Percentiles rank a stretch among this genome's conserved stretches.
phyloP scores from a whole-genome alignment of 2,113 vertebrate genomes.

The Sciurus niger region DNA sequence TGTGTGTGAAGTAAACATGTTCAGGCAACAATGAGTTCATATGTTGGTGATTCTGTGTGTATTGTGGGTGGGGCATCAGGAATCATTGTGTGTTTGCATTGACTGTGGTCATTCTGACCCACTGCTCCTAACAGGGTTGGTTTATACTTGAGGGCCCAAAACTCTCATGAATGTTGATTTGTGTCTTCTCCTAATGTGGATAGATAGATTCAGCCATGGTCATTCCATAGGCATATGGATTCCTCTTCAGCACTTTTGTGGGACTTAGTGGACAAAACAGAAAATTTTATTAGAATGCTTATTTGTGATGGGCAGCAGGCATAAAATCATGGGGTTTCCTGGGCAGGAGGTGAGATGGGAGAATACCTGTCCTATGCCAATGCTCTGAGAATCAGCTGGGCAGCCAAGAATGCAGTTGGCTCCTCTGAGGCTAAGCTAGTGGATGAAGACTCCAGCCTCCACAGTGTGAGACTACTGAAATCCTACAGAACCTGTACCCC shows the following conservation, averaged over 20 bases:
- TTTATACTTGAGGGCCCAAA: not conserved
- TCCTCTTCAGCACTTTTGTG: not conserved
- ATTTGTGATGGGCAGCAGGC: no score
- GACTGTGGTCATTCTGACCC: not conserved
- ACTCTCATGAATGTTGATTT: not conserved
- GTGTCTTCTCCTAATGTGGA: not conserved
- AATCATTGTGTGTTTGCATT: not conserved
- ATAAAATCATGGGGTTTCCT: no score
- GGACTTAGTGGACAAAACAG: no score
- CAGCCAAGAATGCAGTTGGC: not conserved
- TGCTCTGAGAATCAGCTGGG: not conserved
- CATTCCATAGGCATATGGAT: not conserved
- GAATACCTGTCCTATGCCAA: not conserved
- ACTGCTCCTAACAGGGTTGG: no score
- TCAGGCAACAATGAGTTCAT: not conserved
- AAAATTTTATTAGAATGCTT: no score
- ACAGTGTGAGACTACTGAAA: not conserved
- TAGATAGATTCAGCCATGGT: not conserved
- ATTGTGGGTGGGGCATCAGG: no score
- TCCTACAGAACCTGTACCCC: not conserved
- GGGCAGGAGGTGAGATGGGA: not conserved
- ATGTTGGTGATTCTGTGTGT: not conserved
- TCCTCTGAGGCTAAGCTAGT: not conserved
- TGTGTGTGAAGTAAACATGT: not conserved
- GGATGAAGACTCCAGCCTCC: not conserved